Evolutionary conservation across 2,888 invertebrate genomes (phyloP).

Genomic region (Chrysomela aeneicollis): DNA sequence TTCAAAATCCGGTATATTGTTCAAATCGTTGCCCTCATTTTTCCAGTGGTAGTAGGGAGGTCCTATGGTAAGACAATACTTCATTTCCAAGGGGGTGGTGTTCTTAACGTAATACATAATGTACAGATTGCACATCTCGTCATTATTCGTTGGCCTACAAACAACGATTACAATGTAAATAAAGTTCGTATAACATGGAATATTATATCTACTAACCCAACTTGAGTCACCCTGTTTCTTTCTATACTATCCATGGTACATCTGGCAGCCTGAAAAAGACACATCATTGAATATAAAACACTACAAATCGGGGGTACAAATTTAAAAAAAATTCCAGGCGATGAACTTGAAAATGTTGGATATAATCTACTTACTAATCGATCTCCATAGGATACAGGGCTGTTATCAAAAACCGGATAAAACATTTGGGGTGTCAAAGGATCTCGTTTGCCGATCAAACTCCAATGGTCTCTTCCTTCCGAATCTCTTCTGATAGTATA

Average conservation of each 20-base stretch:
- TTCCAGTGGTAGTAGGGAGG: conserved; percentile 88
- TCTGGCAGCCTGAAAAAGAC: conserved; percentile 75
- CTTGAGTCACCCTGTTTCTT: conserved; percentile 46
- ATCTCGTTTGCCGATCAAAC: conserved; percentile 82
- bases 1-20: conserved; percentile 78
- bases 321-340: not conserved
- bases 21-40: conserved; percentile 68
- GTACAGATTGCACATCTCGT: conserved; percentile 97
- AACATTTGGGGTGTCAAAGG: conserved; percentile 95
- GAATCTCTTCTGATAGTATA: conserved; percentile 73
- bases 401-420: conserved; percentile 76
- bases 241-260: conserved; percentile 79
- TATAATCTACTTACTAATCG: conserved; percentile 61
- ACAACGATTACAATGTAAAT: too few species aligned
- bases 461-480: conserved; percentile 75
- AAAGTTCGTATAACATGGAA: not conserved
- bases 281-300: too few species aligned
- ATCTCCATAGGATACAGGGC: conserved; percentile 75
- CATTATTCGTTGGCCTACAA: conserved; percentile 78
- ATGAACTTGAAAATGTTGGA: not conserved
- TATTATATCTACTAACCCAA: conserved; percentile 44
- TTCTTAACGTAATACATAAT: conserved; percentile 91
- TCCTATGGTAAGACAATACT: conserved; percentile 85
- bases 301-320: too few species aligned
- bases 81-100: conserved; percentile 75